Base-by-base conservation (phyloP, 2,113 vertebrate genomes). In the Paramisgurnus dabryanus region DNA sequence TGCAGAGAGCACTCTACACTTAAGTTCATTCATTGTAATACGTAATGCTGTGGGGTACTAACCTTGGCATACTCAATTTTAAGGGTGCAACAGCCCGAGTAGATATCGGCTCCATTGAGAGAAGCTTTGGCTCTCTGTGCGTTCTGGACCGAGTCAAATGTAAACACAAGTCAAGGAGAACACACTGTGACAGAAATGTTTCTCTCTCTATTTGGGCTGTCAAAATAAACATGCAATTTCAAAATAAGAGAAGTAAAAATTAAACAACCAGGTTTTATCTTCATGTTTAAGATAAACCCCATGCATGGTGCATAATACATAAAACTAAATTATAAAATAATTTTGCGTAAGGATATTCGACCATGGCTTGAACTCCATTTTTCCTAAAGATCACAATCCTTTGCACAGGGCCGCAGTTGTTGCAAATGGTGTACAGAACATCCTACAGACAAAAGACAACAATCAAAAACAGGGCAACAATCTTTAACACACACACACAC, bases 41-140 rank as follows among this genome's bases (percentile, higher is more conserved):
- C 4, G 9, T 49, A 2, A 39, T 22, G 8, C 15, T 15, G 4
- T 43, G 1, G 64, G 6, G 13, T 1, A 75, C 87, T 85, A 80
- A 98, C 97, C 96, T 98, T 98, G 7, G 97, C 97, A 49, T 98
- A 98, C 78, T 98, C 97, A 0, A 98, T 98, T 87, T 98, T 98
- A 67, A 98, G 91, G 7, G 97, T 98, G 85, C 97, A 98, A 88
- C 97, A 98, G 17, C 97, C 97, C 0, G 97, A 98, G 85, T 98
- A 98, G 84, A 98, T 98, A 79, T 98, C 97, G 0, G 96, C 97
- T 69, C 97, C 97, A 7, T 98, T 98, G 49, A 98, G 93, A 0
- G 96, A 98, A 0, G 97, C 97, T 88, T 98, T 98, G 41, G 97
- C 97, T 65, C 96, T 93, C 88, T 98, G 97, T 2, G 96, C 97